These are phyloP conservation scores for Charina bottae DNA, from an alignment of 2,113 vertebrate genomes.

Conservation along the genomic window DNA sequence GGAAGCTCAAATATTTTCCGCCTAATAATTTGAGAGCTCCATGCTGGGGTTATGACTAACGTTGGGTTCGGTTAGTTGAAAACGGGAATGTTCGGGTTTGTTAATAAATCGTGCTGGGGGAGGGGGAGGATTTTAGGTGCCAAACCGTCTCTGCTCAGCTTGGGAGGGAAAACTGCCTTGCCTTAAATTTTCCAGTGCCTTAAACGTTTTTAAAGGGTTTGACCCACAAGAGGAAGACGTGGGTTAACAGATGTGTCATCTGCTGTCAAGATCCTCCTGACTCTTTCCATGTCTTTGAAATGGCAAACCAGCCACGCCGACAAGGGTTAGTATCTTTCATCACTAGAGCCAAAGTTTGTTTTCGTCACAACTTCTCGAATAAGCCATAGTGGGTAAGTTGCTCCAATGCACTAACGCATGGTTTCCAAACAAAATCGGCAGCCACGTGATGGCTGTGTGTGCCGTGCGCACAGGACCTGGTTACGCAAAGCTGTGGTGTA, in stretches of 20 bases:
- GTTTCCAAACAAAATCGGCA: not conserved
- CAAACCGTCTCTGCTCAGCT: not conserved
- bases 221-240: not conserved
- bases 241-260: not conserved
- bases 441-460: not conserved
- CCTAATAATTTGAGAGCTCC: no score
- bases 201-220: not conserved
- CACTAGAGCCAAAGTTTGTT: not conserved
- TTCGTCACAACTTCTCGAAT: not conserved
- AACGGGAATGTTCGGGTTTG: no score
- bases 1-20: not conserved
- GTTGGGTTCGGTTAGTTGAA: not conserved
- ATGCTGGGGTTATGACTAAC: not conserved
- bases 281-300: not conserved
- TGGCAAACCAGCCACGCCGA: not conserved
- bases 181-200: constrained; percentile 12
- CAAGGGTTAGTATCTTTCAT: not conserved
- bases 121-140: not conserved
- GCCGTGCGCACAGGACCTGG: no score
- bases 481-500: not conserved
- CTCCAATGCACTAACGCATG: not conserved
- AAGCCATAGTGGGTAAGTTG: not conserved
- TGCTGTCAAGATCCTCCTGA: no score
- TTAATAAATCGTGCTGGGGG: not conserved
- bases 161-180: not conserved